Conservation (phyloP, 2,113 vertebrate genomes). For the Sminthopsis crassicaudata region DNA sequence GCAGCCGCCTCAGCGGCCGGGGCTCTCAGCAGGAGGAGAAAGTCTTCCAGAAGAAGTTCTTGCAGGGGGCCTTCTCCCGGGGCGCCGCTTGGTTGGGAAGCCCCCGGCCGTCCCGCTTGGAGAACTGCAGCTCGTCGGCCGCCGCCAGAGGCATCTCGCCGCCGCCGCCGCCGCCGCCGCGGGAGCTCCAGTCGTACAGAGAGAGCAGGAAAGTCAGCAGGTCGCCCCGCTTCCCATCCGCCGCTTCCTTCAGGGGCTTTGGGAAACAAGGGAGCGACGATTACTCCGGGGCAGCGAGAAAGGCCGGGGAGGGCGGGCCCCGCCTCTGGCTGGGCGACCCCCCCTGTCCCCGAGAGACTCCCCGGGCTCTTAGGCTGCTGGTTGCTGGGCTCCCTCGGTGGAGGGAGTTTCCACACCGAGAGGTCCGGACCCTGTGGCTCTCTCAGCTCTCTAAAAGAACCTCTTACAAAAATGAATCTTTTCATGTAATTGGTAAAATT, state of each 20-base stretch:
- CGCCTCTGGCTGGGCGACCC: too few relatives aligned
- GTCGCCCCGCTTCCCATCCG: slow-evolving; percentile 64
- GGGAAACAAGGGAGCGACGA: slow-evolving; percentile 33
- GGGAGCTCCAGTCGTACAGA: slow-evolving; percentile 71
- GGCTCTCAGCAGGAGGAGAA: slow-evolving; percentile 83
- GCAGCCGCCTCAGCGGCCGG: not conserved
- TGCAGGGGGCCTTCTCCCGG: slow-evolving; percentile 76
- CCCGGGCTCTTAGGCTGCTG: not conserved
- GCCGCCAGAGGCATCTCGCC: slow-evolving; percentile 19
- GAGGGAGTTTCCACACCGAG: not conserved
- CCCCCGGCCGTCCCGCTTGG: slow-evolving; percentile 53
- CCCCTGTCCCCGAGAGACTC: not conserved
- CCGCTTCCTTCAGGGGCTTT: slow-evolving; percentile 66
- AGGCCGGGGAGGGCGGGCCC: not conserved
- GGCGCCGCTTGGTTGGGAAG: slow-evolving; percentile 27
- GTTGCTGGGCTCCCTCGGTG: not conserved
- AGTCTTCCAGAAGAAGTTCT: slow-evolving; percentile 87
- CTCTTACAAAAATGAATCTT: too few relatives aligned
- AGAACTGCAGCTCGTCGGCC: slow-evolving; percentile 5
- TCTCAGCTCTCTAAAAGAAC: not conserved
- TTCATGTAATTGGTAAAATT: too few relatives aligned
- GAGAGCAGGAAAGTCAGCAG: slow-evolving; percentile 74
- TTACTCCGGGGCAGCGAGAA: not conserved
- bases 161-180: slow-evolving; percentile 3
- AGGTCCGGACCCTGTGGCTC: not conserved